Conservation (phyloP, 2,113 vertebrate species). For the Pelecanus crispus region DNA sequence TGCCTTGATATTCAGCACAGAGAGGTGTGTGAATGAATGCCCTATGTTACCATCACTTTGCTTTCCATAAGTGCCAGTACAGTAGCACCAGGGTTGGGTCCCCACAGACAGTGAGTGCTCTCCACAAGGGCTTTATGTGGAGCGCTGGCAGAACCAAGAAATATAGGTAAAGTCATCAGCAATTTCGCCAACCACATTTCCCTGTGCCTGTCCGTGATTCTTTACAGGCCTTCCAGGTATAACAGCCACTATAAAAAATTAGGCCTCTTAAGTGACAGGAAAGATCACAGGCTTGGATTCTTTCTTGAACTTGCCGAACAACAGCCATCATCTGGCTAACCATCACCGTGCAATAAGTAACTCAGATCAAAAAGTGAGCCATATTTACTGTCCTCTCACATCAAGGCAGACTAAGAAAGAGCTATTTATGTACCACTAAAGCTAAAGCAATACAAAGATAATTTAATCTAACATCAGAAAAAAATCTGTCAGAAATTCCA, state of each 20-base stretch:
- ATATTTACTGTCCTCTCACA: slow-evolving; percentile 24
- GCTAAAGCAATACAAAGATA: slow-evolving; percentile 41
- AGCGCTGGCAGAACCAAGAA: neutral
- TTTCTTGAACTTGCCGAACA: slow-evolving; percentile 20
- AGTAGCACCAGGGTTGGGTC: neutral
- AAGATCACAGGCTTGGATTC: slow-evolving; percentile 42
- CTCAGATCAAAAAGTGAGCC: slow-evolving; percentile 20
- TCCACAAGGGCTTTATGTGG: neutral
- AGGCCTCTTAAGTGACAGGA: slow-evolving; percentile 24
- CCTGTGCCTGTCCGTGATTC: neutral
- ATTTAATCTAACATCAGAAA: slow-evolving; percentile 36
- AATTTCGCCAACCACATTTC: neutral
- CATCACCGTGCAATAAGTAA: neutral
- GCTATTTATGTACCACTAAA: slow-evolving; percentile 19
- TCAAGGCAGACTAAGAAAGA: slow-evolving; percentile 1
- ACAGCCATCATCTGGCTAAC: slow-evolving; percentile 47
- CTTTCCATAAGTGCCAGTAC: neutral
- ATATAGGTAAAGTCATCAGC: neutral
- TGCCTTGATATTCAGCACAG: neutral
- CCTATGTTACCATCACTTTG: neutral
- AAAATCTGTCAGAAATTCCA: slow-evolving; percentile 7
- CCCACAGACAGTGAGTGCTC: neutral
- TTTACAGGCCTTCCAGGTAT: neutral
- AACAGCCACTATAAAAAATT: slow-evolving; percentile 50
- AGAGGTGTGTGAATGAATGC: neutral